These are phyloP conservation scores for Sebastes diploproa DNA, from an alignment of 2,797 vertebrate species.

Conservation along the genomic window DNA sequence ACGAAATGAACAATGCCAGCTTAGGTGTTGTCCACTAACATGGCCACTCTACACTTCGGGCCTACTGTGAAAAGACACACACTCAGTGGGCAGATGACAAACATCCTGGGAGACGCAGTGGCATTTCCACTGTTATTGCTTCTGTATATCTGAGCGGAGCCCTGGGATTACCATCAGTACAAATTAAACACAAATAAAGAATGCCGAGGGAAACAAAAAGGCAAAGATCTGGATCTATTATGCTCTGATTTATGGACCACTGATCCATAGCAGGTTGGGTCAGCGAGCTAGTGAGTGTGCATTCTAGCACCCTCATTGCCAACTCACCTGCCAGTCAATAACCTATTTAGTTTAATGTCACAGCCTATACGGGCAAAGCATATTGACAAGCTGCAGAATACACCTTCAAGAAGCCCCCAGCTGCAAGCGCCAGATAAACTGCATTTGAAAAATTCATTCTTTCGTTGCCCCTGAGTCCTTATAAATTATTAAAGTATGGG, in stretches of 20 bases:
- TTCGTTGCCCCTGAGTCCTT: constrained; percentile 69
- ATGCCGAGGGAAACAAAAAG: constrained; percentile 78
- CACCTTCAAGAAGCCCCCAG: constrained; percentile 83
- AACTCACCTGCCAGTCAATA: constrained; percentile 92
- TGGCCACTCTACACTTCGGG: not conserved
- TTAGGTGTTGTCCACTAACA: constrained; percentile 13
- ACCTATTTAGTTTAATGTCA: constrained; percentile 98
- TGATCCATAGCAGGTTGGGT: constrained; percentile 86
- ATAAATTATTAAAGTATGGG: constrained; percentile 80
- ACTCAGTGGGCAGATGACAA: constrained; percentile 26
- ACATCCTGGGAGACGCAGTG: constrained; percentile 36
- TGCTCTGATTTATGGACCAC: constrained; percentile 87
- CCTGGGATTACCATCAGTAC: constrained; percentile 87
- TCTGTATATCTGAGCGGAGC: constrained; percentile 77
- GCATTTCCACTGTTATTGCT: constrained; percentile 70
- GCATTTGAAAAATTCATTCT: constrained; percentile 85
- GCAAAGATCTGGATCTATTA: constrained; percentile 88
- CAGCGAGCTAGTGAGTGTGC: constrained; percentile 75
- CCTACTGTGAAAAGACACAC: not conserved
- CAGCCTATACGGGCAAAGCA: constrained; percentile 79
- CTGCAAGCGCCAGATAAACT: constrained; percentile 95
- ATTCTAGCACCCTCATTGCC: constrained; percentile 83
- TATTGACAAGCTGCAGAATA: constrained; percentile 90
- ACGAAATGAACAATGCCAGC: not conserved
- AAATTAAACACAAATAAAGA: constrained; percentile 97